Evolutionary conservation across 2,113 vertebrate species (phyloP).

Genomic region (Macheiramphus alcinus): DNA sequence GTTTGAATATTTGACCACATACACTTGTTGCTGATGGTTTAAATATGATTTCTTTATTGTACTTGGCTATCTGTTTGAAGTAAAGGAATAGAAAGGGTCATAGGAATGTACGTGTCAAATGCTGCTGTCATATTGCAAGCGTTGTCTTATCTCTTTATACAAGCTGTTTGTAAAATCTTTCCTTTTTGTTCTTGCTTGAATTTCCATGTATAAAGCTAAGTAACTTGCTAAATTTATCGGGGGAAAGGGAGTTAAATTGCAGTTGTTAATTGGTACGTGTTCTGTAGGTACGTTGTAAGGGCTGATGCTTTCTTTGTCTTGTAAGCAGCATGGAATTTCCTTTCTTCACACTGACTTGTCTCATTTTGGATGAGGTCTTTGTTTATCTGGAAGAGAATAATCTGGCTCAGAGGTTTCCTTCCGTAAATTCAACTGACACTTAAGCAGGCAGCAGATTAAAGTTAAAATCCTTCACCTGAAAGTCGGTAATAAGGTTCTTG

Average conservation of each 20-base stretch:
- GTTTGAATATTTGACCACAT: neutral
- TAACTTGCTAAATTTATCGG: neutral
- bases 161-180: neutral
- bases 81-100: neutral
- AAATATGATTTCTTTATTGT: neutral
- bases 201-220: neutral
- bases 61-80: neutral
- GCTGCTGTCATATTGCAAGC: accelerated
- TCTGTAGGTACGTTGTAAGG: neutral
- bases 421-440: neutral
- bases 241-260: neutral
- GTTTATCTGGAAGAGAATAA: neutral
- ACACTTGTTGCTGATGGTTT: neutral
- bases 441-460: neutral
- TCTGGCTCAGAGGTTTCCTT: neutral
- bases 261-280: neutral
- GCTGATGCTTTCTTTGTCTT: neutral
- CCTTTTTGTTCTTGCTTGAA: neutral
- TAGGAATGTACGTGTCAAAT: neutral
- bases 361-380: neutral
- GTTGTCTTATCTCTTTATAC: neutral
- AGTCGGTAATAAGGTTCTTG: neutral
- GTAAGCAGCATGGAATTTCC: neutral
- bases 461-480: neutral
- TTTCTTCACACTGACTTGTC: neutral